A percentile compares a stretch with the other conserved stretches of the same genome.
phyloP scores from a whole-genome alignment of 2,797 vertebrate genomes.

The Phalloptychus januarius region DNA sequence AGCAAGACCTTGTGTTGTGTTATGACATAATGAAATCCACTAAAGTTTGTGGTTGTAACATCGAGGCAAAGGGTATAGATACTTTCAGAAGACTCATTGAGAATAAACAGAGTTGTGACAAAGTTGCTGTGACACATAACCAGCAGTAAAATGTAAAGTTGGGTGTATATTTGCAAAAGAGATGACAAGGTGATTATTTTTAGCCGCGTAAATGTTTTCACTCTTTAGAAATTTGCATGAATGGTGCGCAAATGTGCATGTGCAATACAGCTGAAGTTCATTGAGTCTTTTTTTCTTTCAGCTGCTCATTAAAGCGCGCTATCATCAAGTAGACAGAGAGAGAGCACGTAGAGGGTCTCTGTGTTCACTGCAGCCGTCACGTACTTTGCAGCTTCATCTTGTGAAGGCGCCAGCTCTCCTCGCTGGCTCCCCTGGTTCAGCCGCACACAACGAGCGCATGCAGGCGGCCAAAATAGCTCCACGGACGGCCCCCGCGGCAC shows the following conservation, averaged over 20 bases:
- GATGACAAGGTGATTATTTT: conserved; percentile 12
- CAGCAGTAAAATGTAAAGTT: not conserved
- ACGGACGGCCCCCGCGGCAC: not conserved
- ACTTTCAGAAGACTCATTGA: not conserved
- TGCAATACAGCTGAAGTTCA: conserved; percentile 49
- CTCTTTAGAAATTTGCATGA: conserved; percentile 31
- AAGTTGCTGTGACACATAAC: not conserved
- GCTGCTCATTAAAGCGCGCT: conserved; percentile 68
- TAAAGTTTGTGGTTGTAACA: not conserved
- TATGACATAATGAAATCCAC: too few species aligned
- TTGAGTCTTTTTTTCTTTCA: conserved; percentile 55
- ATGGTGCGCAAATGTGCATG: not conserved
- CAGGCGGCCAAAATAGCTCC: conserved; percentile 28
- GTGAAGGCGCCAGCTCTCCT: conserved; percentile 43
- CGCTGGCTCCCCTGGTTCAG: conserved; percentile 46
- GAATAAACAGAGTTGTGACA: not conserved
- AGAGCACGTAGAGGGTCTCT: conserved; percentile 69
- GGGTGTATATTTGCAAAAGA: not conserved
- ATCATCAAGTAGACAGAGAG: conserved; percentile 37
- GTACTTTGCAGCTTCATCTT: conserved; percentile 72
- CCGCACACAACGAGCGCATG: conserved; percentile 36
- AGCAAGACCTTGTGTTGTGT: too few species aligned
- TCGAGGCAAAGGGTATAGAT: not conserved
- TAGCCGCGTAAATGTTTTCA: conserved; percentile 2
- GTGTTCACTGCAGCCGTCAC: conserved; percentile 67